phyloP scores from a whole-genome alignment of 92 coral and sea anemone species.

The Phymanthus crucifer region DNA sequence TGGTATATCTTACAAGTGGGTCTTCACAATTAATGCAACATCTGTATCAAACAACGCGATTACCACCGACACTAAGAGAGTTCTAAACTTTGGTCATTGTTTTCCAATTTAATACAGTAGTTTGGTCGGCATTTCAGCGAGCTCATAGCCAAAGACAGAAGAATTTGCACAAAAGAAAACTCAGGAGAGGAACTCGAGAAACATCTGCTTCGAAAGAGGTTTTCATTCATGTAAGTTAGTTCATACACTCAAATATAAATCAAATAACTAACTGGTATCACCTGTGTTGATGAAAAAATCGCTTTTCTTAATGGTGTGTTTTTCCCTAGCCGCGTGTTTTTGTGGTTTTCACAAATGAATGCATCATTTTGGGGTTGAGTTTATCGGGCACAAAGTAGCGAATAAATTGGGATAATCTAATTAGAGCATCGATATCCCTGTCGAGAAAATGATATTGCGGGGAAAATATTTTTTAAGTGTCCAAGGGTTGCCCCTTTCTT shows the following conservation, averaged over 20 bases:
- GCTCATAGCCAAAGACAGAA: neutral
- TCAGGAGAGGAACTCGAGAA: neutral
- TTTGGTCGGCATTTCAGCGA: too few relatives aligned
- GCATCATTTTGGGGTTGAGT: neutral
- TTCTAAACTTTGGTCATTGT: too few relatives aligned
- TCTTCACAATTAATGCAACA: too few relatives aligned
- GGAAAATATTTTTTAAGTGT: neutral
- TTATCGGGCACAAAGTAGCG: neutral
- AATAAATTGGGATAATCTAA: conserved; percentile 1
- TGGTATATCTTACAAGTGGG: too few relatives aligned
- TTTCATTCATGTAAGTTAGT: neutral
- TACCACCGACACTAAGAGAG: too few relatives aligned
- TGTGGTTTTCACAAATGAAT: neutral
- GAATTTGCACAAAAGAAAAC: neutral
- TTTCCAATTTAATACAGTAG: too few relatives aligned
- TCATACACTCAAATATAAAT: neutral
- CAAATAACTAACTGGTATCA: too few relatives aligned
- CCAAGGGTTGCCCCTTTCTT: neutral
- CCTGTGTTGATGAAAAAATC: too few relatives aligned
- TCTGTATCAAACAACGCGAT: too few relatives aligned
- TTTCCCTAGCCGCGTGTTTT: neutral
- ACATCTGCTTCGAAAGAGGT: neutral
- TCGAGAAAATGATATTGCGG: neutral
- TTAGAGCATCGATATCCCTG: neutral
- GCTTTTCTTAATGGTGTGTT: neutral